phyloP scores from a whole-genome alignment of 1,140 invertebrate genomes.

The Drosophila fuyamai region DNA sequence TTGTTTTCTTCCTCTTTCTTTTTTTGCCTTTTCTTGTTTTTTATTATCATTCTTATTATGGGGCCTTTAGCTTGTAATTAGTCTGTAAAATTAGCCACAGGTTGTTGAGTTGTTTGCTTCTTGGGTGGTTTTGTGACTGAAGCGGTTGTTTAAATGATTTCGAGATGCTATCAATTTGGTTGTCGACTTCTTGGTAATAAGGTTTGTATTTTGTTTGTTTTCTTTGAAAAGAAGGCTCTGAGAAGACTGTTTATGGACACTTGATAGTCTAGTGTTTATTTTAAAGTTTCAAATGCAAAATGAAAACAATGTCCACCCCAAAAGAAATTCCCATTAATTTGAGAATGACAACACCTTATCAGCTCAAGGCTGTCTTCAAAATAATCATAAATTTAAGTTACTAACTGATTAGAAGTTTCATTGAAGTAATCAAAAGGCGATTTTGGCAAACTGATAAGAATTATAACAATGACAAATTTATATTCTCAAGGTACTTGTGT shows the following conservation, averaged over 20 bases:
- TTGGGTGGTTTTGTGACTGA: conserved; percentile 22
- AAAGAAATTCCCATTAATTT: conserved; percentile 17
- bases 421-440: conserved; percentile 27
- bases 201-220: conserved; percentile 19
- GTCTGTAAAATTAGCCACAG: conserved; percentile 64
- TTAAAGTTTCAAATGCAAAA: neutral
- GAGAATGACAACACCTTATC: conserved; percentile 27
- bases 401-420: conserved; percentile 33
- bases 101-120: conserved; percentile 36
- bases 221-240: conserved; percentile 7
- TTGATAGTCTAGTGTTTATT: neutral
- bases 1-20: no score
- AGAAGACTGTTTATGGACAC: conserved; percentile 4
- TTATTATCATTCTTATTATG: conserved; percentile 54
- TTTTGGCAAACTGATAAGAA: conserved; percentile 23
- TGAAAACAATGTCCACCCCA: conserved; percentile 6
- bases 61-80: conserved; percentile 67
- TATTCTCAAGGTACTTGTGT: neutral
- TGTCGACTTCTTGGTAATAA: conserved; percentile 34
- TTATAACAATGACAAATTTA: conserved; percentile 7
- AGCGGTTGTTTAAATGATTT: conserved; percentile 23
- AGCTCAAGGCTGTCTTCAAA: conserved; percentile 36
- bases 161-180: conserved; percentile 20
- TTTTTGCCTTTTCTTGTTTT: no score
- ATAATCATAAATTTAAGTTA: conserved; percentile 13